Percentiles rank a stretch among this genome's conserved stretches.
Conservation (phyloP, 2,113 vertebrate species). For the Chascanopsetta lugubris region DNA sequence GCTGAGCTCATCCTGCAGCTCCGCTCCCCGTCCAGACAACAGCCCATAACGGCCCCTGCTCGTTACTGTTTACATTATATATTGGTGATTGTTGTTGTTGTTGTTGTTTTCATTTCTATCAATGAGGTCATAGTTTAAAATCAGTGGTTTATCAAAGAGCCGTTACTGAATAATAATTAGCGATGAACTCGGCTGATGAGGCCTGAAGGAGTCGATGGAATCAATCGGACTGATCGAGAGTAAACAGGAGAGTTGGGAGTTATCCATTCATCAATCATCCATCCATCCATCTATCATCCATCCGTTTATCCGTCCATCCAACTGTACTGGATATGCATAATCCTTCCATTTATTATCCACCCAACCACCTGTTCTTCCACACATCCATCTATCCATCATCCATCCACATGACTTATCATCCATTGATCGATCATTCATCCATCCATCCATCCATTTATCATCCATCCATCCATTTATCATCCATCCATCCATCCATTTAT, state of each 20-base stretch:
- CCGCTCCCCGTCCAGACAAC: conserved; percentile 13
- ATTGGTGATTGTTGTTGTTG: conserved; percentile 7
- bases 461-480: too few relatives aligned
- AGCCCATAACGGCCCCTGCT: not conserved
- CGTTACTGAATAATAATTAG: conserved; percentile 8
- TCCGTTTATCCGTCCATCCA: too few relatives aligned
- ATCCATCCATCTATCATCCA: too few relatives aligned
- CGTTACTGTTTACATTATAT: conserved; percentile 8
- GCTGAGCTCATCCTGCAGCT: conserved; percentile 54
- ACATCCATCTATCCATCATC: too few relatives aligned
- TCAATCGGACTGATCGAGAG: conserved; percentile 26
- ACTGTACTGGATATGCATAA: too few relatives aligned
- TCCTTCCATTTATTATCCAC: too few relatives aligned
- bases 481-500: too few relatives aligned
- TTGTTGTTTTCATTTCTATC: not conserved
- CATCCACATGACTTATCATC: too few relatives aligned
- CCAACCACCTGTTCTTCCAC: too few relatives aligned
- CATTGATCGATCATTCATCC: too few relatives aligned
- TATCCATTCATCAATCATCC: too few relatives aligned
- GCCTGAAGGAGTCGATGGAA: conserved; percentile 25
- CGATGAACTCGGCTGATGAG: conserved; percentile 35
- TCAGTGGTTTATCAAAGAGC: conserved; percentile 8
- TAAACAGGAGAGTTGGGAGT: conserved; percentile 22
- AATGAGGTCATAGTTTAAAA: not conserved
- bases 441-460: too few relatives aligned